These are phyloP conservation scores for Agapetus fuscipes DNA, from an alignment of 2,888 invertebrate genomes.

Conservation along the genomic window DNA sequence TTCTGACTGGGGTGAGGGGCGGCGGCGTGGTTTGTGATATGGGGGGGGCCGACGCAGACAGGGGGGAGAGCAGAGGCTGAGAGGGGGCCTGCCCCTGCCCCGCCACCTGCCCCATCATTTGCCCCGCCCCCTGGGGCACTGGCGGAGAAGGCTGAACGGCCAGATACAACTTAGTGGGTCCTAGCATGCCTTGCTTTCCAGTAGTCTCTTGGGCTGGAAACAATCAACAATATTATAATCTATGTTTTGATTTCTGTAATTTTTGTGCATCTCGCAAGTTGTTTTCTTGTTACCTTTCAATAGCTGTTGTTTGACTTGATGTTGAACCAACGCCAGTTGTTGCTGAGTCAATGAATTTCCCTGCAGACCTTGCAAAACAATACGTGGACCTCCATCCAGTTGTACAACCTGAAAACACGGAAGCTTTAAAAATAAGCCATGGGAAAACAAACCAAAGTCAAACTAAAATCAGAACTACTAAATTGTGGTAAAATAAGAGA, in stretches of 20 bases:
- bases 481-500: slow-evolving; percentile 2
- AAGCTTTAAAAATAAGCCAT: no score
- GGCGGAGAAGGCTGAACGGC: slow-evolving; percentile 67
- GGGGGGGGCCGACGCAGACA: slow-evolving; percentile 9
- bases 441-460: no score
- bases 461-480: slow-evolving; percentile 7
- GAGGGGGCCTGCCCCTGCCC: no score
- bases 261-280: no score
- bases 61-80: no score
- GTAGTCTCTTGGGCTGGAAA: slow-evolving; percentile 70
- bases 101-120: slow-evolving; percentile 17
- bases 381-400: slow-evolving; percentile 75
- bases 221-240: neutral
- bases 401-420: slow-evolving; percentile 64
- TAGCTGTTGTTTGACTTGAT: slow-evolving; percentile 82
- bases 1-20: slow-evolving; percentile 29
- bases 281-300: slow-evolving; percentile 65
- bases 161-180: slow-evolving; percentile 77
- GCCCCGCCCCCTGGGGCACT: slow-evolving; percentile 32
- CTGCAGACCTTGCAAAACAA: slow-evolving; percentile 75
- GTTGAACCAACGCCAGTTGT: slow-evolving; percentile 73
- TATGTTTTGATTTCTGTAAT: no score
- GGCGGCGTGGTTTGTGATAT: slow-evolving; percentile 29
- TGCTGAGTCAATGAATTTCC: slow-evolving; percentile 75
- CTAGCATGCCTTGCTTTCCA: slow-evolving; percentile 75